Conservation (phyloP, 2,113 vertebrate species). For the Miniopterus natalensis region DNA sequence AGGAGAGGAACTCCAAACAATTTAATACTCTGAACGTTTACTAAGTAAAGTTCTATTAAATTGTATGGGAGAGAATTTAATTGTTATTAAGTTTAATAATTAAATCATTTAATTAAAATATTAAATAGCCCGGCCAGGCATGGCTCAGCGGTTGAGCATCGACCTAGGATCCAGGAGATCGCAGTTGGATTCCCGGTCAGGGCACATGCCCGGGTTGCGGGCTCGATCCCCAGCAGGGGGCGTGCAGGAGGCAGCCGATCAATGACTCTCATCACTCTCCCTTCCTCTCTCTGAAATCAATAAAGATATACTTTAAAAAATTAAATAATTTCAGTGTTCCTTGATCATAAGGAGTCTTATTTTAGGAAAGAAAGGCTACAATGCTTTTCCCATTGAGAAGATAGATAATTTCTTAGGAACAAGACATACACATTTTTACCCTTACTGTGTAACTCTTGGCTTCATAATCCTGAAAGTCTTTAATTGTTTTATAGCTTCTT, state of each 20-base stretch:
- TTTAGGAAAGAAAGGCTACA: not conserved
- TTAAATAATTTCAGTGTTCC: not conserved
- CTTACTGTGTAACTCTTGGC: not conserved
- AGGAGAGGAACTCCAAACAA: not conserved
- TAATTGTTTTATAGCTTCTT: not conserved
- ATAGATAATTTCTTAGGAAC: slow-evolving; percentile 1
- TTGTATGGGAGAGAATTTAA: not conserved
- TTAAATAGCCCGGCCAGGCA: not conserved
- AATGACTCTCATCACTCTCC: too few species aligned
- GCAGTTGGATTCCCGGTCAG: too few species aligned
- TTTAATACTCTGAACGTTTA: not conserved
- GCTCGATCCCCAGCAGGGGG: too few species aligned
- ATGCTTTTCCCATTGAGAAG: not conserved
- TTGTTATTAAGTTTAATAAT: not conserved
- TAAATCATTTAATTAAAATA: not conserved
- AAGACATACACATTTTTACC: not conserved
- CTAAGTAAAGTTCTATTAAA: not conserved
- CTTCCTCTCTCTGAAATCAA: too few species aligned
- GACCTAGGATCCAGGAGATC: too few species aligned
- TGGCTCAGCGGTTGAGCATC: too few species aligned
- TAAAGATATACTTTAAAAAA: not conserved
- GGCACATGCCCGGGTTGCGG: too few species aligned
- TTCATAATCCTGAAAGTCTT: slow-evolving; percentile 17
- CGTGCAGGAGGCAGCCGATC: too few species aligned
- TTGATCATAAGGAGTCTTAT: not conserved